phyloP scores from a whole-genome alignment of 2,113 vertebrate species.

The Alosa alosa region DNA sequence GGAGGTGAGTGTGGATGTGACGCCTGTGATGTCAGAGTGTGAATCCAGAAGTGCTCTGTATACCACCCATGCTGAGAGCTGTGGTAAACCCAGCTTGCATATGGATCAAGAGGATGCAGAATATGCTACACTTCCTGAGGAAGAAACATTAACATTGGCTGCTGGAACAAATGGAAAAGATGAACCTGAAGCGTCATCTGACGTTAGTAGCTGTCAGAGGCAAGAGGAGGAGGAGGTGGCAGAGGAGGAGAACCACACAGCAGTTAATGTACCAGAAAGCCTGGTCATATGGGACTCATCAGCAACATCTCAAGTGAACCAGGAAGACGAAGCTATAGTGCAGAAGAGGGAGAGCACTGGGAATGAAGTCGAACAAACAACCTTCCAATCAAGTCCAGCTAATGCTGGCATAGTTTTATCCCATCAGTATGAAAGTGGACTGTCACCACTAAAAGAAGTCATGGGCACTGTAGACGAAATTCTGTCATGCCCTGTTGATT shows the following conservation, averaged over 20 bases:
- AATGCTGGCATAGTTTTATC: not conserved
- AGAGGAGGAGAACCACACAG: not conserved
- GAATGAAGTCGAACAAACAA: not conserved
- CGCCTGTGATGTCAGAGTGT: constrained; percentile 11
- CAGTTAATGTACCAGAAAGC: not conserved
- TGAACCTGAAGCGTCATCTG: not conserved
- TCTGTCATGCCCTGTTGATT: not conserved
- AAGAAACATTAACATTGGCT: not conserved
- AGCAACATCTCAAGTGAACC: not conserved
- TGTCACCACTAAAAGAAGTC: not conserved
- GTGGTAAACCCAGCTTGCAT: not conserved
- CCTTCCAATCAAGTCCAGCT: not conserved
- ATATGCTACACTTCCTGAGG: not conserved
- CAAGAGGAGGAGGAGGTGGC: not conserved
- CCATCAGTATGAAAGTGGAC: not conserved
- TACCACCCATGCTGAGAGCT: not conserved
- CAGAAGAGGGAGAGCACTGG: not conserved
- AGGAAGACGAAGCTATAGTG: not conserved
- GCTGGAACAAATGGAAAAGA: not conserved
- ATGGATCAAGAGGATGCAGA: not conserved
- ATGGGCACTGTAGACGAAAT: not conserved
- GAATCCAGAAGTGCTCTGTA: not conserved
- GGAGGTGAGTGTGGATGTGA: constrained; percentile 42
- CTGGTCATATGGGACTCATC: not conserved
- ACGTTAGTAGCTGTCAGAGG: not conserved